Evolutionary conservation across 2,113 vertebrate genomes (phyloP).

Genomic region (Edolisoma coerulescens): DNA sequence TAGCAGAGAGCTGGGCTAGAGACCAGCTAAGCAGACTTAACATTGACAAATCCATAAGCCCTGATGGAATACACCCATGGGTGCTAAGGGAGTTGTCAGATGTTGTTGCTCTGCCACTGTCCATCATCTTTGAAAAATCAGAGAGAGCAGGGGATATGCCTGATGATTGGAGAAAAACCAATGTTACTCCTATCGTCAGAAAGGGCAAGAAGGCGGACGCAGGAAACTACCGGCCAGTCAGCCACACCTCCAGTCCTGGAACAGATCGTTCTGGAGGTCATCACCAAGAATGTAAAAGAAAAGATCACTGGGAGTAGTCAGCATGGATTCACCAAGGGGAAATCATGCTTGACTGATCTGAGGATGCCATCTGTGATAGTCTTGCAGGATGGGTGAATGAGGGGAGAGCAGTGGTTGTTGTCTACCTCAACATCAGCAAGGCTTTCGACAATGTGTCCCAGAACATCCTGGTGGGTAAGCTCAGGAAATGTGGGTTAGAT

Average conservation of each 20-base stretch:
- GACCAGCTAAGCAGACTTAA: neutral
- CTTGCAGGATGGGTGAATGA: neutral
- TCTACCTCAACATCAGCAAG: neutral
- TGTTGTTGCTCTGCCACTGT: neutral
- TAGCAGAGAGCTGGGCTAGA: neutral
- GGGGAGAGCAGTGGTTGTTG: neutral
- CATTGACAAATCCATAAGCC: neutral
- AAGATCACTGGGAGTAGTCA: neutral
- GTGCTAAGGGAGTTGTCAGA: neutral
- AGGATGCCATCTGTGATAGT: neutral
- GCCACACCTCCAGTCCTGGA: neutral
- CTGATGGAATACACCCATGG: neutral
- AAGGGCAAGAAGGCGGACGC: neutral
- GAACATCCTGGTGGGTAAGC: neutral
- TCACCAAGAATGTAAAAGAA: neutral
- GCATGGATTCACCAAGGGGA: neutral
- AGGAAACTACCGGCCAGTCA: neutral
- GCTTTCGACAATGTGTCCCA: neutral
- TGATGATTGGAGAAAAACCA: neutral
- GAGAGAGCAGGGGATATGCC: neutral
- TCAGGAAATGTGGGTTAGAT: neutral
- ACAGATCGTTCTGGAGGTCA: neutral
- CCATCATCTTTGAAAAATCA: neutral
- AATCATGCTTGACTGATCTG: neutral
- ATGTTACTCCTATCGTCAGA: neutral